Evolutionary conservation across 2,113 vertebrate genomes (phyloP).

Genomic region (Ibidorhyncha struthersii): DNA sequence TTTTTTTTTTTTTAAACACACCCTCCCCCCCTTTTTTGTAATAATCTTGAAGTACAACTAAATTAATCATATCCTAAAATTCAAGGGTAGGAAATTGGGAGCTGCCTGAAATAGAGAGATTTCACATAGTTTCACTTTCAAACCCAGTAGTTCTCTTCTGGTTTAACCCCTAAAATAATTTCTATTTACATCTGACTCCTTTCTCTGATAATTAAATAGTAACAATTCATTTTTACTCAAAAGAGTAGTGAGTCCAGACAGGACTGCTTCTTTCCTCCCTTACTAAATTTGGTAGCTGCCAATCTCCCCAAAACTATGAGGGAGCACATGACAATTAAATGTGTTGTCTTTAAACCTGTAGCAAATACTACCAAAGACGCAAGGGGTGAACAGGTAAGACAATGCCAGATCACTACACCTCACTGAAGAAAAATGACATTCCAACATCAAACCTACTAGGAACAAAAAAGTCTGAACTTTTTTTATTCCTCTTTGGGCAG

Average conservation of each 20-base stretch:
- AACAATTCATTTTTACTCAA: neutral
- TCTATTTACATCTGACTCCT: neutral
- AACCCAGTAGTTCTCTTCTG: neutral
- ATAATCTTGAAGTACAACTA: neutral
- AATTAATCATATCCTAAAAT: slow-evolving; percentile 12
- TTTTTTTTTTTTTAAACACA: neutral
- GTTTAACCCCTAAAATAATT: neutral
- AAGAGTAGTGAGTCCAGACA: neutral
- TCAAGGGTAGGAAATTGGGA: neutral
- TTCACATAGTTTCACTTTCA: neutral
- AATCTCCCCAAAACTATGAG: neutral
- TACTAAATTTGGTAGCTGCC: neutral
- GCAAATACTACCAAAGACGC: neutral
- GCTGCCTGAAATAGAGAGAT: neutral
- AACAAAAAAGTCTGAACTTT: neutral
- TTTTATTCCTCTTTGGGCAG: neutral
- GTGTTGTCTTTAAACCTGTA: neutral
- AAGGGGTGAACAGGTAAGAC: neutral
- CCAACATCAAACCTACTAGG: neutral
- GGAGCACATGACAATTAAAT: neutral
- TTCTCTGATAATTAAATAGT: neutral
- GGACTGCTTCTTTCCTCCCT: neutral
- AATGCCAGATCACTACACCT: neutral
- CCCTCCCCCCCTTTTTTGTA: neutral
- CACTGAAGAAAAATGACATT: neutral